Base-by-base conservation (phyloP, 1,140 invertebrate species). In the Cepaea nemoralis region DNA sequence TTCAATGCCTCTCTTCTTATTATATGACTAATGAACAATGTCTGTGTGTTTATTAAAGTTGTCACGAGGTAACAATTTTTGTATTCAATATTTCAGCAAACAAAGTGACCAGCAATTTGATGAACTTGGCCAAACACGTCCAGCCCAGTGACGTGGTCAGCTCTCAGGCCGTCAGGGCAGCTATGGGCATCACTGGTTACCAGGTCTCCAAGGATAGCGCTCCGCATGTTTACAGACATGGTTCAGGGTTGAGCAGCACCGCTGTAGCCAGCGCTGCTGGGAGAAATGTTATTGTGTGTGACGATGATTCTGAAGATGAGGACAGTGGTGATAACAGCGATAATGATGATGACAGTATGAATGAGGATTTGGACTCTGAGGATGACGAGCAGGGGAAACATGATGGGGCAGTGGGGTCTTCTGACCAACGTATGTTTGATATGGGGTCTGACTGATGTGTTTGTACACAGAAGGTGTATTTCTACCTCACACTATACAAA, bases 61-160 rank as follows among this genome's bases (percentile, higher is more conserved):
- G n/a, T n/a, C 8, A 45, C 19, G 42, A 45, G 2, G 22, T 55
- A 55, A 55, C n/a, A 14, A 22, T 8, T 55, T 55, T 14, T 22
- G n/a, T 55, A 24, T 55, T 55, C 1, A 22, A 31, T 63, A 31
- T 67, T 39, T 45, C 69, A 80, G 78, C 78, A 24, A 48, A 80
- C 33, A 71, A 73, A 42, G 78, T 80, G 16, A 71, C 78, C 39
- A 73, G 48, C 59, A 80, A 59, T 40, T 40, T 80, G 69, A 40
- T 73, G 42, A 71, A 35, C 31, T 55, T 80, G 78, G 59, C 78
- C 27, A 80, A 59, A 35, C 78, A 80, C 14, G 78, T 73, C 1
- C 45, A 80, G 16, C 78, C 78, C 33, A 55, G 69, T 19, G 78
- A 80, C 59, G 78, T 80, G 45, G 69, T 80, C 78, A 80, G 78